phyloP scores from a whole-genome alignment of 2,797 vertebrate species.

The Otolemur crassicaudatus region DNA sequence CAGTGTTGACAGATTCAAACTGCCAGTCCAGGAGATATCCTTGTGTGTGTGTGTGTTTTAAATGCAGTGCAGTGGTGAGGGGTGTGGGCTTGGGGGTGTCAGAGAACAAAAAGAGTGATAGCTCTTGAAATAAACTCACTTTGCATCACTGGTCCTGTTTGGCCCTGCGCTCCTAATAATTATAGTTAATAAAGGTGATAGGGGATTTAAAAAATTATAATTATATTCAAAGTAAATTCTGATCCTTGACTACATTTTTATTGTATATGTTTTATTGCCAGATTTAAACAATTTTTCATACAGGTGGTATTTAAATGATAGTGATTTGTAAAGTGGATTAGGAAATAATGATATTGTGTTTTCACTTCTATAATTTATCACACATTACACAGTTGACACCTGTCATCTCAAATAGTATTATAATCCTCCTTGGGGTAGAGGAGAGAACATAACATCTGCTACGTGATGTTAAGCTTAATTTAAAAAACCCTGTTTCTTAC shows the following conservation, averaged over 20 bases:
- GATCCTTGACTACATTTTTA: background rate
- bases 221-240: background rate
- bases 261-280: conserved; percentile 19
- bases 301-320: conserved; percentile 22
- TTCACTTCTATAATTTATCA: conserved; percentile 51
- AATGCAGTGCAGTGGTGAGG: background rate
- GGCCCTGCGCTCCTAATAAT: background rate
- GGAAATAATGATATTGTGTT: conserved; percentile 43
- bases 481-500: conserved; percentile 15
- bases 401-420: conserved; percentile 33
- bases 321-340: conserved; percentile 36
- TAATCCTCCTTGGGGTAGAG: background rate
- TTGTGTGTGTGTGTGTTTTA: background rate
- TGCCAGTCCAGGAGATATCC: background rate
- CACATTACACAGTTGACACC: conserved; percentile 13
- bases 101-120: accelerated
- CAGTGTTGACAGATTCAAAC: background rate
- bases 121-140: background rate
- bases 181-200: background rate
- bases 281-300: background rate
- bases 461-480: conserved; percentile 60
- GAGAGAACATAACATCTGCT: conserved; percentile 52
- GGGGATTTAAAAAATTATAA: background rate
- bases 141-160: background rate
- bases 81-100: too few relatives aligned